phyloP scores from a whole-genome alignment of 2,113 vertebrate species.

The Catharus bicknelli region DNA sequence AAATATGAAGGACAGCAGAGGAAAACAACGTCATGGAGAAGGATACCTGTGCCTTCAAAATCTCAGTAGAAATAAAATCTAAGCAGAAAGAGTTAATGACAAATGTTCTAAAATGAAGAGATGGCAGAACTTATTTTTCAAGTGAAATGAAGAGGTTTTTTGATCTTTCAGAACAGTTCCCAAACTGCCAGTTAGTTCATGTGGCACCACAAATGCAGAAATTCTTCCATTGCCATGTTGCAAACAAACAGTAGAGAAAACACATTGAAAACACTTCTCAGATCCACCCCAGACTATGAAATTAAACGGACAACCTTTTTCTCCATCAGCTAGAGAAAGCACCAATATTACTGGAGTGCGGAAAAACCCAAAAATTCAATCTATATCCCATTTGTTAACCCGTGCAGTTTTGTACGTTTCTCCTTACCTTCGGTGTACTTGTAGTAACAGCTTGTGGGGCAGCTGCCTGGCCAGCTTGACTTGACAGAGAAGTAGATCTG shows the following conservation, averaged over 20 bases:
- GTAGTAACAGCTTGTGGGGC: conserved; percentile 72
- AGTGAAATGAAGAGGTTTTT: neutral
- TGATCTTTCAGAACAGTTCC: neutral
- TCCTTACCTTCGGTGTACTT: conserved; percentile 87
- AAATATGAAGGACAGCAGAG: conserved; percentile 75
- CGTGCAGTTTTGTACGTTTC: neutral
- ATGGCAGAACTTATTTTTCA: neutral
- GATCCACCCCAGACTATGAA: neutral
- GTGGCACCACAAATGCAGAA: neutral
- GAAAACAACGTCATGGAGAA: conserved; percentile 72
- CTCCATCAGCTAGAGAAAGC: neutral
- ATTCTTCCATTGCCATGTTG: neutral
- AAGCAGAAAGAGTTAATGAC: conserved; percentile 36
- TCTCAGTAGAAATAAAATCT: conserved; percentile 60
- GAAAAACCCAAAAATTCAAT: neutral
- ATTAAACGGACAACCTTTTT: neutral
- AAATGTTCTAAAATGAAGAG: conserved; percentile 24
- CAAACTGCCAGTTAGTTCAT: neutral
- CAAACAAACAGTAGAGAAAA: neutral
- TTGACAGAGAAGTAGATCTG: conserved; percentile 87
- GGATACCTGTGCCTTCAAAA: conserved; percentile 51
- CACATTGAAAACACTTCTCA: neutral
- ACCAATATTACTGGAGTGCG: neutral
- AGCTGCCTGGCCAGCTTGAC: conserved; percentile 81
- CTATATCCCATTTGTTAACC: neutral